Conservation (phyloP, 64 coral and sea anemone species). For the Dendronephthya gigantea region DNA sequence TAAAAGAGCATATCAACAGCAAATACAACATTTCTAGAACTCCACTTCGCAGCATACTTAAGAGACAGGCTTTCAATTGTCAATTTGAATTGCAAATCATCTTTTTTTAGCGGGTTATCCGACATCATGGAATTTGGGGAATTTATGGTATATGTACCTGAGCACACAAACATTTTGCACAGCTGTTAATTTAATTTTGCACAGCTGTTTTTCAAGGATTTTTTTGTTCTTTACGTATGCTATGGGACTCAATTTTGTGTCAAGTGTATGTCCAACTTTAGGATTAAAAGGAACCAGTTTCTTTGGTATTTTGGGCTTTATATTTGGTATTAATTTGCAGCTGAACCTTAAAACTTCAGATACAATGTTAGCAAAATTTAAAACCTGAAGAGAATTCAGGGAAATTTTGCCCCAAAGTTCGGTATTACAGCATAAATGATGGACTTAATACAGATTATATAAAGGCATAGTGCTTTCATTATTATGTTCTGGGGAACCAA, state of each 20-base stretch:
- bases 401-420: not conserved
- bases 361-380: not conserved
- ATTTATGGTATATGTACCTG: not conserved
- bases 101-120: not conserved
- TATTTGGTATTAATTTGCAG: not conserved
- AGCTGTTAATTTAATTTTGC: not conserved
- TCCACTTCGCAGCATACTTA: not conserved
- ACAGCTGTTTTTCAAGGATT: not conserved
- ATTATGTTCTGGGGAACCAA: not conserved
- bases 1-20: slow-evolving; percentile 14
- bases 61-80: not conserved
- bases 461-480: not conserved
- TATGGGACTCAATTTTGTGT: not conserved
- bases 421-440: not conserved
- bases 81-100: slow-evolving; percentile 4
- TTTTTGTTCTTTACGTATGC: not conserved
- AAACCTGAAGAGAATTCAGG: not conserved
- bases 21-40: slow-evolving; percentile 9
- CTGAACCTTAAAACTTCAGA: not conserved
- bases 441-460: not conserved
- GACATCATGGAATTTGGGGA: not conserved
- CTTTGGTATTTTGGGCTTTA: not conserved
- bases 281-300: not conserved
- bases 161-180: not conserved
- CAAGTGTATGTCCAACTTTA: not conserved